A percentile compares a stretch with the other conserved stretches of the same genome.
These are phyloP conservation scores for Atherinomorus stipes DNA, from an alignment of 2,113 vertebrate genomes.

Conservation along the genomic window DNA sequence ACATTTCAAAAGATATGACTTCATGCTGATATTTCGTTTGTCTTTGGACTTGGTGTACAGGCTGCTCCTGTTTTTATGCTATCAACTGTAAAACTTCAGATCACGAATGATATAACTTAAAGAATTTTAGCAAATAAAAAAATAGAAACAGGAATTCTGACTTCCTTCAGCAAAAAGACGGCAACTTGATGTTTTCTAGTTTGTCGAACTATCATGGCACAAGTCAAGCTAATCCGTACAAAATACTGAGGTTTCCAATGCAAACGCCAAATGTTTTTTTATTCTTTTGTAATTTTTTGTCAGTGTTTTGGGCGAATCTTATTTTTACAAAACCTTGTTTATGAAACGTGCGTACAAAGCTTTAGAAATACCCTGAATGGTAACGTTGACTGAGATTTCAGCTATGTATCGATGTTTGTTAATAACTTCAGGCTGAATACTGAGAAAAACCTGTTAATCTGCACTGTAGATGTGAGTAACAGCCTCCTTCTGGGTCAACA, in stretches of 20 bases:
- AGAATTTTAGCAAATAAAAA: too few species aligned
- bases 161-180: neutral
- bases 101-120: neutral
- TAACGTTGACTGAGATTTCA: slow-evolving; percentile 10
- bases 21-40: neutral
- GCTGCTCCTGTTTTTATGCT: neutral
- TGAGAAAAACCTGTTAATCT: neutral
- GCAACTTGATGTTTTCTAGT: neutral
- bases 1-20: neutral
- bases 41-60: slow-evolving; percentile 4
- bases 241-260: slow-evolving; percentile 23
- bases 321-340: slow-evolving; percentile 39
- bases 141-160: neutral
- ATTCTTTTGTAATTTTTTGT: neutral
- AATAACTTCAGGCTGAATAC: slow-evolving; percentile 9
- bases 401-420: neutral
- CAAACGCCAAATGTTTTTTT: neutral
- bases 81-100: neutral
- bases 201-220: slow-evolving; percentile 3
- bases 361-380: slow-evolving; percentile 64
- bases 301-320: slow-evolving; percentile 12
- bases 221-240: neutral
- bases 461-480: too few species aligned
- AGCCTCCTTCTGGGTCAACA: too few species aligned
- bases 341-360: slow-evolving; percentile 49